Evolutionary conservation across 30 jellyfish, hydroid and myxozoan genomes (phyloP), one percentile per base, ranked within the genome.

Genomic region (Cassiopea andromeda): DNA sequence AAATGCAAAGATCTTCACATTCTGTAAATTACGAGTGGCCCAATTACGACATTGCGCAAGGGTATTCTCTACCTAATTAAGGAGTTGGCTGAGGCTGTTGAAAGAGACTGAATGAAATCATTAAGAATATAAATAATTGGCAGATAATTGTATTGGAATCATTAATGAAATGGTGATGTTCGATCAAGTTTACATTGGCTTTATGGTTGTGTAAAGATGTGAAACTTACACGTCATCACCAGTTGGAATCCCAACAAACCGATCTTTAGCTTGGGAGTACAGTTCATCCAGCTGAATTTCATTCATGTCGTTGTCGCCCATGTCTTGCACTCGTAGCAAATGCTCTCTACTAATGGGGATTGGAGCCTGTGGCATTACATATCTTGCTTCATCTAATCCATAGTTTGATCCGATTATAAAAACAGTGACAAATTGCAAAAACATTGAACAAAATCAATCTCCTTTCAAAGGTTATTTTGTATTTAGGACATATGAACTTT

Each of bases 221-320:
- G 6, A 43, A 7, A 87, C 94, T 87, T 48, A 87, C 94, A 77
- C 94, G 18, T 87, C 94, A 2, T 87, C 90, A 1, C 94, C 94
- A 18, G 86, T 76, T 54, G 94, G 94, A n/a, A 87, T 87, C 0
- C 94, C 94, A 48, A 87, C 86, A 54, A 77, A 87, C 1, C 88
- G 80, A 80, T 87, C 94, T 48, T 87, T 87, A 46, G 94, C 85
- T 46, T 87, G 94, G 14, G 94, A 87, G 44, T 77, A 87, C 80
- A 87, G 57, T 60, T 87, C 94, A 15, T 87, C 94, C 69, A 87
- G 89, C 19, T 71, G 81, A 16, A 87, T 86, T 1, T 87, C 94
- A 13, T 78, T 87, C 46, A 78, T 47, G 12, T 87, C 94, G 47
- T 60, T 85, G 61, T 78, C 94, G 48, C 78, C 77, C 84, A 75